Evolutionary conservation across 2,113 vertebrate genomes (phyloP).

Genomic region (Tragelaphus scriptus): DNA sequence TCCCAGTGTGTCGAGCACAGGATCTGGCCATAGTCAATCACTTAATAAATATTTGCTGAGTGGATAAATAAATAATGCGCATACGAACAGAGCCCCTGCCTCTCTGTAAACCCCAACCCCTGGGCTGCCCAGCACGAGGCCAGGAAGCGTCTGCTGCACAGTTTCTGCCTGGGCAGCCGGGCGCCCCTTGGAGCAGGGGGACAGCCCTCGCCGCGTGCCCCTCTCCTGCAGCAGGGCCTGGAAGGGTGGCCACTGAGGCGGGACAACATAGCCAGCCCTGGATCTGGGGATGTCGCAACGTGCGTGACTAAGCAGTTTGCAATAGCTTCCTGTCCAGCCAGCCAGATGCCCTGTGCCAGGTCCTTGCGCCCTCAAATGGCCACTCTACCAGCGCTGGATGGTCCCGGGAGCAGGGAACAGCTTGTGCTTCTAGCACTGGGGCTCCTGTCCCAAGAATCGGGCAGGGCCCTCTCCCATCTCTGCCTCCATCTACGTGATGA

Average conservation of each 20-base stretch:
- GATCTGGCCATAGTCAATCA: conserved; percentile 17
- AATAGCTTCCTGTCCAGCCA: conserved; percentile 67
- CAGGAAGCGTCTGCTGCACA: neutral
- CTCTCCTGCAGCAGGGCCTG: neutral
- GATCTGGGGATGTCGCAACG: conserved; percentile 22
- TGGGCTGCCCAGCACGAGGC: neutral
- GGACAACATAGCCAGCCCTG: neutral
- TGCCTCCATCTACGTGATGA: too few species aligned
- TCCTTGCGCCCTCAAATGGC: neutral
- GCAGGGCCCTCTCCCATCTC: neutral
- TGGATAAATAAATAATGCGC: conserved; percentile 47
- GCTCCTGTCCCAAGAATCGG: neutral
- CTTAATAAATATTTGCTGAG: conserved; percentile 64
- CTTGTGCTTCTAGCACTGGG: neutral
- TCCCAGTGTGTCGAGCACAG: conserved; percentile 15
- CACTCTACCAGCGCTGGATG: neutral
- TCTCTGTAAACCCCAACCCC: neutral
- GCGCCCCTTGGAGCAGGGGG: neutral
- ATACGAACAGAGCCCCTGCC: conserved; percentile 34
- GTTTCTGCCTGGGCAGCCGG: neutral
- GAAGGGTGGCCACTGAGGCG: neutral
- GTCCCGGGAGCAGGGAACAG: neutral
- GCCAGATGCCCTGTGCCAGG: neutral
- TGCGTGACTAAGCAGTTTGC: conserved; percentile 26
- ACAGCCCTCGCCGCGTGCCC: neutral